Conservation (phyloP, 92 coral and sea anemone species). For the Palythoa grandiflora region DNA sequence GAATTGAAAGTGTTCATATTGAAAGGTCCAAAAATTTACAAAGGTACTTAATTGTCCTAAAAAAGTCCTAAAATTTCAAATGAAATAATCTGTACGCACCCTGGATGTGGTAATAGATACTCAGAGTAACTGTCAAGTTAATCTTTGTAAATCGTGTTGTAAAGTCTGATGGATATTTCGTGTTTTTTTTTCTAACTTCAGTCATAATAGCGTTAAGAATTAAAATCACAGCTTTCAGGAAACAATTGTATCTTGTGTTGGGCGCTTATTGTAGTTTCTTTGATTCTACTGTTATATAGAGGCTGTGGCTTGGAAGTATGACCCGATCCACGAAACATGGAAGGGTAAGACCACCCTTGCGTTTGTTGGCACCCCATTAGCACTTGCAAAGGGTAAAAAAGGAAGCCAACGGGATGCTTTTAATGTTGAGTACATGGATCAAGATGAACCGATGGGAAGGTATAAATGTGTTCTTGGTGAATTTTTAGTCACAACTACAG, state of each 20-base stretch:
- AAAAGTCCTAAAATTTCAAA: no score
- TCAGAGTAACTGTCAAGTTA: no score
- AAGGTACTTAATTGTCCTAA: no score
- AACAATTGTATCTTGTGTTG: not conserved
- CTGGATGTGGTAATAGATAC: no score
- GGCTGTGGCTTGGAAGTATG: constrained; percentile 72
- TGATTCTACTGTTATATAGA: constrained; percentile 46
- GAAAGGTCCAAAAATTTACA: no score
- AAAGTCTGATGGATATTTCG: no score
- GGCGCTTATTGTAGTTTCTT: not conserved
- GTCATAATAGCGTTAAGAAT: no score
- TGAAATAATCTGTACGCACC: no score
- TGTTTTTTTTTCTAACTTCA: no score
- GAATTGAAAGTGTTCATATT: no score
- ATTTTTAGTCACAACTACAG: not conserved
- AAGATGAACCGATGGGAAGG: constrained; percentile 94
- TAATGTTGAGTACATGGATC: constrained; percentile 87
- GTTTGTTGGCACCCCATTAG: constrained; percentile 77
- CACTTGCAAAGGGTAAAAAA: constrained; percentile 74
- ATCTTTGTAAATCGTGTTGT: no score
- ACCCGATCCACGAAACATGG: constrained; percentile 71
- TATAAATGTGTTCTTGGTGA: constrained; percentile 15
- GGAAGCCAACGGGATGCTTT: constrained; percentile 91
- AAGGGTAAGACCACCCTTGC: constrained; percentile 71
- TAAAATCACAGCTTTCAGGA: no score